Evolutionary conservation across 1,140 invertebrate species (phyloP).

Genomic region (Drosophila aff.): DNA sequence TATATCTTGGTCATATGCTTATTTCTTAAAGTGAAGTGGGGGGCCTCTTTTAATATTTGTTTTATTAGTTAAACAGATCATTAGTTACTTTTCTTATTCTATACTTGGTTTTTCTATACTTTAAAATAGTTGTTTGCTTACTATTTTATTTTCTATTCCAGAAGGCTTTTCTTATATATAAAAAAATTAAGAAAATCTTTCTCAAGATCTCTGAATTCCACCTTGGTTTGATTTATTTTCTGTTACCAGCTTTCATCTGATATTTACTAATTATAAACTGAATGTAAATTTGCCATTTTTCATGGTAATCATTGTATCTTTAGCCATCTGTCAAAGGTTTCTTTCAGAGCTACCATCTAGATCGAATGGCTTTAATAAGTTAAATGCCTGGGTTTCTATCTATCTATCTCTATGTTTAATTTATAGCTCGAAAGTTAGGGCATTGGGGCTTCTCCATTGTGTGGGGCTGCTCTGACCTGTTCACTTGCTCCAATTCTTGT

Average conservation of each 20-base stretch:
- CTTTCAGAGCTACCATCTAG: constrained; percentile 18
- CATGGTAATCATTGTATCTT: constrained; percentile 25
- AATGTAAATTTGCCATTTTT: constrained; percentile 23
- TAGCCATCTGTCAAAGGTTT: constrained; percentile 6
- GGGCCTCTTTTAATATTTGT: not conserved
- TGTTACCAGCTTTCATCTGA: constrained; percentile 20
- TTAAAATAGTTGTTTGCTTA: not conserved
- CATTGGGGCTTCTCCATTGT: constrained; percentile 33
- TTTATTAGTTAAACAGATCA: not conserved
- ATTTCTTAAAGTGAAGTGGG: not conserved
- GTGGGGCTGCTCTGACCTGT: not conserved
- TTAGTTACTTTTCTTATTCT: fast-evolving
- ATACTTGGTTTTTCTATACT: no score
- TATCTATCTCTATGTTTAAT: constrained; percentile 7
- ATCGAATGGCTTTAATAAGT: constrained; percentile 2
- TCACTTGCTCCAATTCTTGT: constrained; percentile 40
- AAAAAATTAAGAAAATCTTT: not conserved
- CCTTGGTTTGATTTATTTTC: not conserved
- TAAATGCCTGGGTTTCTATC: constrained; percentile 5
- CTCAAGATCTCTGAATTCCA: not conserved
- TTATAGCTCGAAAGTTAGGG: constrained; percentile 42
- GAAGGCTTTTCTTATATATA: not conserved
- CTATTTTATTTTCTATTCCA: no score
- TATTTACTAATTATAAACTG: constrained; percentile 15
- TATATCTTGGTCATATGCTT: not conserved